These are phyloP conservation scores for Ditylenchus weischeri DNA, from an alignment of 2,888 invertebrate species.

Conservation along the genomic window DNA sequence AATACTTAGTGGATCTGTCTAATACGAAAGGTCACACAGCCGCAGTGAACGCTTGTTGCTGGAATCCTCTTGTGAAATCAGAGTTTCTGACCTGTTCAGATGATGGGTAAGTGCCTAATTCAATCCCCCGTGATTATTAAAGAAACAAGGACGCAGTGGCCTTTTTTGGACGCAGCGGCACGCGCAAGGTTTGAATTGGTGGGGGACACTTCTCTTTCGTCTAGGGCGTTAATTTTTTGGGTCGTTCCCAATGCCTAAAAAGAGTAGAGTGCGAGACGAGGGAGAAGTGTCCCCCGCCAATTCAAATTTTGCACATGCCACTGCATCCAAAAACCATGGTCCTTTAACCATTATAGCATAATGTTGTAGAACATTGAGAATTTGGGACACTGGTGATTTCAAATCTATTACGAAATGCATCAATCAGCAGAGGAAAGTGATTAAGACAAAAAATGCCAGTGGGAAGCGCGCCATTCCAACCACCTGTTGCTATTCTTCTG, in stretches of 20 bases:
- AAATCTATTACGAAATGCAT: constrained; percentile 61
- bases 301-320: too few species aligned
- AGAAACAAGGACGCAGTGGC: too few species aligned
- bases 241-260: too few species aligned
- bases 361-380: constrained; percentile 70
- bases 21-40: constrained; percentile 91
- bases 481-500: constrained; percentile 49
- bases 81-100: constrained; percentile 91
- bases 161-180: too few species aligned
- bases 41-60: constrained; percentile 80
- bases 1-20: constrained; percentile 89
- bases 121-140: too few species aligned
- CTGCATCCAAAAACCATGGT: too few species aligned
- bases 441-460: constrained; percentile 50
- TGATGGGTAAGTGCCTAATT: constrained; percentile 69
- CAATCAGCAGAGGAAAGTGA: constrained; percentile 52
- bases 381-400: constrained; percentile 79
- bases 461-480: constrained; percentile 54
- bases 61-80: constrained; percentile 85
- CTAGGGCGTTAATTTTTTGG: too few species aligned
- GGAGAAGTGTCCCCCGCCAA: too few species aligned
- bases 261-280: too few species aligned
- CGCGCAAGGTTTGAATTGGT: too few species aligned
- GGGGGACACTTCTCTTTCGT: too few species aligned
- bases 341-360: neutral